These are phyloP conservation scores for Polydesmus complanatus DNA, from an alignment of 2,888 invertebrate genomes.

Conservation along the genomic window DNA sequence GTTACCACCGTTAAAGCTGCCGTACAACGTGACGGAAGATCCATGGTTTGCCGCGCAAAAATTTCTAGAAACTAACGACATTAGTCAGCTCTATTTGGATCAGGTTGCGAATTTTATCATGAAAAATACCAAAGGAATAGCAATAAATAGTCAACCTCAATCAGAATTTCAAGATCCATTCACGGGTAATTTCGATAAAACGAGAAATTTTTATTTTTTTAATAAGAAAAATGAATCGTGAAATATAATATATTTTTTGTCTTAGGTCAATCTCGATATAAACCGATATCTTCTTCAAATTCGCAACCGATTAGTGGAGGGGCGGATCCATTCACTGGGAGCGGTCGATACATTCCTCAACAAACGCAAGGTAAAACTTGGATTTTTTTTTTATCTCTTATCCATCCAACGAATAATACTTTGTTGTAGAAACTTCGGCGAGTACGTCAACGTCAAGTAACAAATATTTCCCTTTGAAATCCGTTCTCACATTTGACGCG, in stretches of 20 bases:
- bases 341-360: conserved; percentile 30
- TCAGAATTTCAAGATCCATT: conserved; percentile 48
- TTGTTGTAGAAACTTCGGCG: too few relatives aligned
- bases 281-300: conserved; percentile 44
- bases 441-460: too few relatives aligned
- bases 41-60: conserved; percentile 82
- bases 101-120: conserved; percentile 82
- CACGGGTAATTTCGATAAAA: conserved; percentile 33
- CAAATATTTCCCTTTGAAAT: conserved; percentile 38
- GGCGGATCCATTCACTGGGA: conserved; percentile 39
- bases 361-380: conserved; percentile 20
- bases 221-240: too few relatives aligned
- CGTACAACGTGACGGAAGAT: conserved; percentile 79
- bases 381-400: conserved; percentile 1
- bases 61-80: conserved; percentile 69
- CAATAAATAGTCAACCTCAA: conserved; percentile 19
- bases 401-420: too few relatives aligned
- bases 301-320: conserved; percentile 27
- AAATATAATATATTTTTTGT: too few relatives aligned
- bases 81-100: conserved; percentile 76
- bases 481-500: conserved; percentile 49
- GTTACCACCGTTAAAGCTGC: conserved; percentile 71
- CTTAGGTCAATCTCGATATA: conserved; percentile 52
- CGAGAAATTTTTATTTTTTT: conserved; percentile 7
- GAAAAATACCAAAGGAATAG: conserved; percentile 52